Conservation (phyloP, 2,797 vertebrate species). For the Labroides dimidiatus region DNA sequence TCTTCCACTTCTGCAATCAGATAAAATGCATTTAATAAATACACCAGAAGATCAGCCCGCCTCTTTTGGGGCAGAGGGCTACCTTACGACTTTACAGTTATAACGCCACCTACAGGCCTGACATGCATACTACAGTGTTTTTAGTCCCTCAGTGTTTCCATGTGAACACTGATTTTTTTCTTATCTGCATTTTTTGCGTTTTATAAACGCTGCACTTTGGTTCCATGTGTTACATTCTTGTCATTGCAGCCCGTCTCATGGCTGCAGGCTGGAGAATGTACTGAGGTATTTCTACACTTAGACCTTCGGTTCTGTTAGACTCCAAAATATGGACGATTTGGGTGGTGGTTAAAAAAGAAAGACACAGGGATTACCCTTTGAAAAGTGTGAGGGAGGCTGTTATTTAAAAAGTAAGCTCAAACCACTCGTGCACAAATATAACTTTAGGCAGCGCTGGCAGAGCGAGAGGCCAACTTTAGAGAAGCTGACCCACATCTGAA, state of each 20-base stretch:
- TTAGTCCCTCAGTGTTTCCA: too few relatives aligned
- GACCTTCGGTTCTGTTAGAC: not conserved
- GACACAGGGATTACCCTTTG: not conserved
- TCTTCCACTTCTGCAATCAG: too few relatives aligned
- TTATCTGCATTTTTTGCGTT: too few relatives aligned
- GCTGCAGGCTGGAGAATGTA: not conserved
- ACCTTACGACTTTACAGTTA: too few relatives aligned
- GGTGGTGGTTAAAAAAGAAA: not conserved
- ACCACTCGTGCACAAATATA: not conserved
- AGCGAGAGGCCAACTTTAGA: slow-evolving; percentile 7
- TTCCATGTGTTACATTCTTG: too few relatives aligned
- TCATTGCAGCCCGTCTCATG: not conserved
- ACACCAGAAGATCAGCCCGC: too few relatives aligned
- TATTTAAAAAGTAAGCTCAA: not conserved
- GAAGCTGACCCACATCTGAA: slow-evolving; percentile 52
- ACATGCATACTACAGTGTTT: too few relatives aligned
- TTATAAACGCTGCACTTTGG: too few relatives aligned
- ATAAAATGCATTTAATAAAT: too few relatives aligned
- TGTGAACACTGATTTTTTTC: too few relatives aligned
- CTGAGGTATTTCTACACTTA: not conserved
- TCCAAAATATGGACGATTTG: not conserved
- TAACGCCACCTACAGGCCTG: too few relatives aligned
- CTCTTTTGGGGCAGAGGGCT: too few relatives aligned
- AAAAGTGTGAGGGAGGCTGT: not conserved
- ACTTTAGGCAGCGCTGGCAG: not conserved